Evolutionary conservation across 1,140 invertebrate genomes (phyloP).

Genomic region (Ips nitidus): DNA sequence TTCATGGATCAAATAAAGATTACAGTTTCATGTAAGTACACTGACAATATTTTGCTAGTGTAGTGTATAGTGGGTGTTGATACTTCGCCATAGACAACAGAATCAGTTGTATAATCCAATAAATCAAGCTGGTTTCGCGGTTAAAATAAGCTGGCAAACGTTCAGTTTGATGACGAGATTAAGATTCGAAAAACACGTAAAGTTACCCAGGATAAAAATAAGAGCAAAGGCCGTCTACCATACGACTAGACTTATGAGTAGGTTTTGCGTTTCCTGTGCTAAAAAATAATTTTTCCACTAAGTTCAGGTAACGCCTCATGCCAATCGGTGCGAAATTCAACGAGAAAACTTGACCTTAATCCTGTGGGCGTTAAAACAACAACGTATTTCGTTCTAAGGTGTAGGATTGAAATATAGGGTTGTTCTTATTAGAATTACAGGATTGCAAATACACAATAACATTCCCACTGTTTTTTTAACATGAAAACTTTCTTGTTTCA

Average conservation of each 20-base stretch:
- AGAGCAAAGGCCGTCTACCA: background rate
- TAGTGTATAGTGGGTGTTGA: constrained; percentile 13
- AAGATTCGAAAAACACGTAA: background rate
- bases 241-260: background rate
- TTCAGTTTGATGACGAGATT: constrained; percentile 10
- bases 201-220: background rate
- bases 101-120: background rate
- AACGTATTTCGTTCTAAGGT: background rate
- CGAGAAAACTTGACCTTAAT: constrained; percentile 1
- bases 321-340: background rate
- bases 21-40: constrained; percentile 1
- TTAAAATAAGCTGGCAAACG: constrained; percentile 4
- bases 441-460: no score
- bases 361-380: constrained; percentile 5
- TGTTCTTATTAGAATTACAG: background rate
- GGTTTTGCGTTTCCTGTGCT: no score
- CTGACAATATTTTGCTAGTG: no score
- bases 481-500: constrained; percentile 20
- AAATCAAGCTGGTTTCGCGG: background rate
- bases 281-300: background rate
- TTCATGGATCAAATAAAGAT: no score
- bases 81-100: background rate
- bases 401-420: constrained; percentile 1
- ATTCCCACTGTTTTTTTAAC: background rate
- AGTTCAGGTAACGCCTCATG: background rate